These are phyloP conservation scores for Maniola jurtina DNA, from an alignment of 1,140 invertebrate genomes.

Conservation along the genomic window DNA sequence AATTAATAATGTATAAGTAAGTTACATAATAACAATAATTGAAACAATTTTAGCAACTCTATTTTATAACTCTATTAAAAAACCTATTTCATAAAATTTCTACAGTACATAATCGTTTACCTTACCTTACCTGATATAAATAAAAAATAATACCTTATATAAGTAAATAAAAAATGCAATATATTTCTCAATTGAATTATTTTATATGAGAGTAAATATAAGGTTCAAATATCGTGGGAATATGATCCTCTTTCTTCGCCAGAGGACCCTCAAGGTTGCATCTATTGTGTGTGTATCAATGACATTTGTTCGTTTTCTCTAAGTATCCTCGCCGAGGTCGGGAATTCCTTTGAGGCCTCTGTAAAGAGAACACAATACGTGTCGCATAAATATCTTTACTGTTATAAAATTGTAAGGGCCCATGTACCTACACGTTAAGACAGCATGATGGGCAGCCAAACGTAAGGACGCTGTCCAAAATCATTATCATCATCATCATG, in stretches of 20 bases:
- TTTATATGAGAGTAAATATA: not conserved
- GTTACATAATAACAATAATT: too few species aligned
- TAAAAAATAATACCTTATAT: not conserved
- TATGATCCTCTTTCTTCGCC: slow-evolving; percentile 8
- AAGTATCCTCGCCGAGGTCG: slow-evolving; percentile 59
- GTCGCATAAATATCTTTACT: not conserved
- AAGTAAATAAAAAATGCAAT: not conserved
- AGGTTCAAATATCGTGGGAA: slow-evolving; percentile 16
- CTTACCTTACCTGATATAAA: too few species aligned
- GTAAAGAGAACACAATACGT: slow-evolving; percentile 33
- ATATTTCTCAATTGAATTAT: not conserved
- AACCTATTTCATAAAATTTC: too few species aligned
- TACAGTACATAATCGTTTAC: too few species aligned
- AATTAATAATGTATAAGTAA: too few species aligned
- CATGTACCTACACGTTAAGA: too few species aligned
- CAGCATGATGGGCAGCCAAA: too few species aligned
- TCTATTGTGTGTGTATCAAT: slow-evolving; percentile 23
- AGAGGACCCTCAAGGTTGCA: slow-evolving; percentile 11
- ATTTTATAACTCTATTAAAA: too few species aligned
- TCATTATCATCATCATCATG: too few species aligned
- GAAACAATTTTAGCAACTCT: too few species aligned
- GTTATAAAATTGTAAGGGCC: too few species aligned
- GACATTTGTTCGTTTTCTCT: slow-evolving; percentile 22
- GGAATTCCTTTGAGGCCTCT: slow-evolving; percentile 70
- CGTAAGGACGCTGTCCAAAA: too few species aligned